Percentiles rank a stretch among this genome's conserved stretches.
phyloP scores from a whole-genome alignment of 2,888 invertebrate genomes.

The Cheilosia variabilis region DNA sequence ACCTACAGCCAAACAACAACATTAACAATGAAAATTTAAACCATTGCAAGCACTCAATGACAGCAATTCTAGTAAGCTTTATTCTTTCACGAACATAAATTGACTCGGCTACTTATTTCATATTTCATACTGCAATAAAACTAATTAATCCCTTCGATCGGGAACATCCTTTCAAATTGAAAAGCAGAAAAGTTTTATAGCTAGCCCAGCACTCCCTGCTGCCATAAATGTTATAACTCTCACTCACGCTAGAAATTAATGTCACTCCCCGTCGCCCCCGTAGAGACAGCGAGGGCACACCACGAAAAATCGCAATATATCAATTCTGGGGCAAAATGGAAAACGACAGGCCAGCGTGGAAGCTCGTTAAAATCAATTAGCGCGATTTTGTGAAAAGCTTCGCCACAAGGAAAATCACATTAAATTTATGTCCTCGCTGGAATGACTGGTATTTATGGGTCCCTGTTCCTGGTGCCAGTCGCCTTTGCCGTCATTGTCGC shows the following conservation, averaged over 20 bases:
- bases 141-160: slow-evolving; percentile 59
- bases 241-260: slow-evolving; percentile 53
- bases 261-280: slow-evolving; percentile 27
- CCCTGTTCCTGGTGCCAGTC: slow-evolving; percentile 28
- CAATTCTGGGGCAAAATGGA: slow-evolving; percentile 52
- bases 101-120: background rate
- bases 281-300: slow-evolving; percentile 9
- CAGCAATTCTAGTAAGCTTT: background rate
- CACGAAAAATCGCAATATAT: slow-evolving; percentile 65
- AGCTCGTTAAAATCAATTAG: slow-evolving; percentile 75
- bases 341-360: slow-evolving; percentile 60
- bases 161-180: slow-evolving; percentile 30
- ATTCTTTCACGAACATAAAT: background rate
- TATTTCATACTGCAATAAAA: slow-evolving; percentile 8
- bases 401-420: slow-evolving; percentile 67
- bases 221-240: slow-evolving; percentile 57
- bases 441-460: slow-evolving; percentile 69
- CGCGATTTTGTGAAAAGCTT: slow-evolving; percentile 68
- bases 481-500: slow-evolving; percentile 10
- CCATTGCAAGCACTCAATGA: background rate
- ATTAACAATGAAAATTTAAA: background rate
- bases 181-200: slow-evolving; percentile 20
- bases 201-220: background rate
- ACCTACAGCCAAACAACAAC: no score
- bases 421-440: slow-evolving; percentile 69